Evolutionary conservation across 2,888 invertebrate genomes (phyloP), one percentile per base, ranked within the genome.

Genomic region (Dryobotodes eremita): DNA sequence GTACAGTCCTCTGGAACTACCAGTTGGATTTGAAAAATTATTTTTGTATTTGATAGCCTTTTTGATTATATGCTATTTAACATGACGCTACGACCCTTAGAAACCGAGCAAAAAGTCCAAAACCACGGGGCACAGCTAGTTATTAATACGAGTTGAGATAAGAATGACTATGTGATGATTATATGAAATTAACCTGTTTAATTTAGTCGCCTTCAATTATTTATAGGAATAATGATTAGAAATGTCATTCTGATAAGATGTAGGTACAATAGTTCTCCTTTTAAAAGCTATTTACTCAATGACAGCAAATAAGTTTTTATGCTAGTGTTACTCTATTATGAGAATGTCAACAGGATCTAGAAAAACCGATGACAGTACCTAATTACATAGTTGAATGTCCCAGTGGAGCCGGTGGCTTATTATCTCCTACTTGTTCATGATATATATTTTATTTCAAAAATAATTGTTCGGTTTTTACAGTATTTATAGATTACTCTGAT

Each of bases 331-430:
- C 42, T 48, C 71, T 83, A 77, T 57, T 71, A 80, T 10, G 55
- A 31, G 55, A 42, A 53, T 72, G 26, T 77, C 61, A 73, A 61
- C n/a, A 65, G 59, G 68, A 59, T 7, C 57, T 31, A 73, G 62
- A 66, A 61, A 80, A 79, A 73, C 66, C 65, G 46, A 76, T 85
- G 59, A 2, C 78, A 75, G 77, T 80, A 71, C 61, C 26, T 82
- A 87, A 86, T 82, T 66, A 80, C 77, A 77, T 71, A 79, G 71
- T 42, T 61, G 75, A 69, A 65, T 8, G 62, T 75, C 75, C 83
- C 76, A 42, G 36, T n/a, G 80, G 86, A 77, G 42, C 15, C 23
- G 26, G 31, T 57, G 15, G 46, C 50, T 76, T 26, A 74, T 85
- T 72, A 71, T 23, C 17, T 48, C 17, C 48, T 69, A 36, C 71